A percentile compares a stretch with the other conserved stretches of the same genome.
Evolutionary conservation across 2,797 vertebrate species (phyloP).

Genomic region (Octomys mimax): DNA sequence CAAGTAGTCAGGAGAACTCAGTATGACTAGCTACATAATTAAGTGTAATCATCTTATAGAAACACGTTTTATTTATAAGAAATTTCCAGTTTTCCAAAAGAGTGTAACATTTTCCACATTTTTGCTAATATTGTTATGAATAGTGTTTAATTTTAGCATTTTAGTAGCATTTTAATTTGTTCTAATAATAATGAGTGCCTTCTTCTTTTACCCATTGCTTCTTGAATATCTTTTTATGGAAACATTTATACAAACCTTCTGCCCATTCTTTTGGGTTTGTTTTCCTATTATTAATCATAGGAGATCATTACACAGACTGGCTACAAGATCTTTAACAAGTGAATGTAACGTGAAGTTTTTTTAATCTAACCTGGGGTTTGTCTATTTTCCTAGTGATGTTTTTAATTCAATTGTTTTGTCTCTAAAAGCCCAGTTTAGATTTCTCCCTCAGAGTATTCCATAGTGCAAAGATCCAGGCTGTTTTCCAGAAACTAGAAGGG

Average conservation of each 20-base stretch:
- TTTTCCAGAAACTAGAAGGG: conserved; percentile 18
- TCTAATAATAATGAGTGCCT: not conserved
- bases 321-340: not conserved
- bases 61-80: not conserved
- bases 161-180: not conserved
- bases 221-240: not conserved
- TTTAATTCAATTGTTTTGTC: conserved; percentile 45
- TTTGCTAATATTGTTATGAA: not conserved
- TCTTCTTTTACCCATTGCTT: not conserved
- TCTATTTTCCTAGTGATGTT: conserved; percentile 8
- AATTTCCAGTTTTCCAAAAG: not conserved
- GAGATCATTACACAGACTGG: not conserved
- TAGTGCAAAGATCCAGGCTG: conserved; percentile 6
- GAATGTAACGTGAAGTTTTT: not conserved
- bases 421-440: conserved; percentile 25
- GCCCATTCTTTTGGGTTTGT: not conserved
- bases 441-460: conserved; percentile 11
- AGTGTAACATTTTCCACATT: not conserved
- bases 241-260: not conserved
- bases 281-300: not conserved
- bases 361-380: not conserved
- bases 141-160: not conserved
- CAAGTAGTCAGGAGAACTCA: not conserved
- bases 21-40: not conserved
- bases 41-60: not conserved